Evolutionary conservation across 2,797 vertebrate genomes (phyloP).

Genomic region (Diplodus sargus): DNA sequence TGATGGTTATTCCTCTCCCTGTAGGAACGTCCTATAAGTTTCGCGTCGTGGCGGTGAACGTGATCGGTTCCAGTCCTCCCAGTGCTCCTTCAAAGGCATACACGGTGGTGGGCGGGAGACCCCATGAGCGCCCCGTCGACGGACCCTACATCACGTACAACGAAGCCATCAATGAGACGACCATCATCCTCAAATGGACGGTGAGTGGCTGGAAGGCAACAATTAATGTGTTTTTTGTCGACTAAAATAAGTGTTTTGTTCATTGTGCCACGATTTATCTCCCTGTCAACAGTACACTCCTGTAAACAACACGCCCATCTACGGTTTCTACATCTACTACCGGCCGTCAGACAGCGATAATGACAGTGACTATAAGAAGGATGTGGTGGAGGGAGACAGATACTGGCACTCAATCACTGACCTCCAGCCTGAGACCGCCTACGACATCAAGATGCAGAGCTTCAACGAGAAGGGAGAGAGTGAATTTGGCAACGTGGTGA

Average conservation of each 20-base stretch:
- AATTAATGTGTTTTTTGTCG: neutral
- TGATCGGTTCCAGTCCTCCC: conserved; percentile 94
- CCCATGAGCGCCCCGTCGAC: conserved; percentile 91
- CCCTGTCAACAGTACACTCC: conserved; percentile 88
- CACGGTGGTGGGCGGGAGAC: conserved; percentile 90
- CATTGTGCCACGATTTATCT: conserved; percentile 32
- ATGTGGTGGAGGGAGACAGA: conserved; percentile 94
- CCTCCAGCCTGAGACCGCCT: conserved; percentile 96
- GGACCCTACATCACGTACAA: conserved; percentile 99
- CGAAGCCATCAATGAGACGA: conserved; percentile 96
- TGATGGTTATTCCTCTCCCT: conserved; percentile 7
- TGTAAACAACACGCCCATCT: conserved; percentile 97
- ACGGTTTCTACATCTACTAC: conserved; percentile 98
- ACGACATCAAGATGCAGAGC: conserved; percentile 99
- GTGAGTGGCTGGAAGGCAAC: conserved; percentile 77
- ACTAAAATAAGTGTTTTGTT: neutral
- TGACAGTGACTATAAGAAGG: conserved; percentile 98
- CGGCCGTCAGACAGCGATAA: conserved; percentile 99
- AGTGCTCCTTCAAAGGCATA: conserved; percentile 94
- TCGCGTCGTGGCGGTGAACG: conserved; percentile 95
- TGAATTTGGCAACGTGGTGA: conserved; percentile 98
- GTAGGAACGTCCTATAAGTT: conserved; percentile 96
- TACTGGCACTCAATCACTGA: conserved; percentile 98
- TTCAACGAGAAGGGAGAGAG: conserved; percentile 98
- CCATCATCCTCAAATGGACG: conserved; percentile 98